These are phyloP conservation scores for Cariama cristata DNA, from an alignment of 2,113 vertebrate species.

Conservation along the genomic window DNA sequence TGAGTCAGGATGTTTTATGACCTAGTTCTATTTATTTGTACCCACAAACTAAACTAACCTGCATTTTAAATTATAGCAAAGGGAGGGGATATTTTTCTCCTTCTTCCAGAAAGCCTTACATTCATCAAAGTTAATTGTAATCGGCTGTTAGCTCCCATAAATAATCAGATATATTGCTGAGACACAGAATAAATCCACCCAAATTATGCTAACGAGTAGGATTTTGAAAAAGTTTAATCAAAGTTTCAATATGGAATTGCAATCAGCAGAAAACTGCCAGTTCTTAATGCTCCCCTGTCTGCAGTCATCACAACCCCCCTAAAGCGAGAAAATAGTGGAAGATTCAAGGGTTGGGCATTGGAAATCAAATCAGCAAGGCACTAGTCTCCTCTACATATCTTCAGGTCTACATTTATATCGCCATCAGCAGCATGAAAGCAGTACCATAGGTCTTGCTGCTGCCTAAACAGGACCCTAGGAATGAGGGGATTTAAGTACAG, in stretches of 20 bases:
- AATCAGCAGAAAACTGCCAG: constrained; percentile 56
- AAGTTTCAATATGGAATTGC: constrained; percentile 42
- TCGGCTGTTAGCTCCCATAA: constrained; percentile 59
- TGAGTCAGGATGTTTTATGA: constrained; percentile 27
- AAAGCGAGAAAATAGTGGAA: neutral
- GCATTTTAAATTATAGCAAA: constrained; percentile 55
- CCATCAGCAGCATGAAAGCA: neutral
- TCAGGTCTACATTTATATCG: neutral
- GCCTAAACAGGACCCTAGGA: neutral
- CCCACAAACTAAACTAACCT: constrained; percentile 53
- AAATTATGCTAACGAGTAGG: constrained; percentile 67
- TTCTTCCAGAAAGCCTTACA: constrained; percentile 44
- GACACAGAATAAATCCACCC: constrained; percentile 59
- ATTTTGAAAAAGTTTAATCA: constrained; percentile 62
- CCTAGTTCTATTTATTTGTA: constrained; percentile 56
- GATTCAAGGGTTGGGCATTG: neutral
- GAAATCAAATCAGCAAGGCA: neutral
- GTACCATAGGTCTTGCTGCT: neutral
- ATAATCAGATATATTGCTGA: constrained; percentile 69
- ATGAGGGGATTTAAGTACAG: neutral
- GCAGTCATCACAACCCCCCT: neutral
- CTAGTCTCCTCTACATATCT: neutral
- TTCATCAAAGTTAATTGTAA: constrained; percentile 74
- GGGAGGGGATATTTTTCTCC: neutral
- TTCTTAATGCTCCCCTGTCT: neutral